Evolutionary conservation across 2,797 vertebrate species (phyloP).

Genomic region (Sebastes jordani): DNA sequence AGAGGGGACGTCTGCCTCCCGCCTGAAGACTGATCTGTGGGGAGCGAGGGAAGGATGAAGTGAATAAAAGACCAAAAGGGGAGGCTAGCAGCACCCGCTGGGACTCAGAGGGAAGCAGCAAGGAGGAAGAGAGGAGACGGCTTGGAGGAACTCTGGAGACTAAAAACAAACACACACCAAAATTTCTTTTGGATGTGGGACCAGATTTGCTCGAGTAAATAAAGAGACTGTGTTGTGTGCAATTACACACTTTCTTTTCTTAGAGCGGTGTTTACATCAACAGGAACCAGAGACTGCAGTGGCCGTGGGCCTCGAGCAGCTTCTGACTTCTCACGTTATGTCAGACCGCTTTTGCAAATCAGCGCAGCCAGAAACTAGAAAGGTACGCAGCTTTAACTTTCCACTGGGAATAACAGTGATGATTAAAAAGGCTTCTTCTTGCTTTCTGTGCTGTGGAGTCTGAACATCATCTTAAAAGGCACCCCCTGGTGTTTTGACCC

Average conservation of each 20-base stretch:
- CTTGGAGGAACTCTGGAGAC: slow-evolving; percentile 47
- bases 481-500: slow-evolving; percentile 17
- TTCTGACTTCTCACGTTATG: slow-evolving; percentile 42
- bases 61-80: slow-evolving; percentile 50
- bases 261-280: slow-evolving; percentile 52
- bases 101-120: slow-evolving; percentile 16
- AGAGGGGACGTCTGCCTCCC: slow-evolving; percentile 18
- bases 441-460: neutral
- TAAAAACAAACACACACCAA: slow-evolving; percentile 39
- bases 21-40: slow-evolving; percentile 36
- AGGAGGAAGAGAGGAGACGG: slow-evolving; percentile 43
- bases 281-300: slow-evolving; percentile 25
- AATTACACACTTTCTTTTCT: slow-evolving; percentile 35
- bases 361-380: slow-evolving; percentile 14
- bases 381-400: slow-evolving; percentile 1
- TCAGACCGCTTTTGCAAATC: slow-evolving; percentile 32
- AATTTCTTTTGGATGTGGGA: slow-evolving; percentile 38
- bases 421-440: slow-evolving; percentile 29
- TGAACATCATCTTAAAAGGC: slow-evolving; percentile 19
- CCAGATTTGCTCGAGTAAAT: slow-evolving; percentile 61
- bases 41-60: slow-evolving; percentile 42
- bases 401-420: slow-evolving; percentile 14
- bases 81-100: slow-evolving; percentile 37
- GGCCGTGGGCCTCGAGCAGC: slow-evolving; percentile 35
- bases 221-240: slow-evolving; percentile 29